Evolutionary conservation across 2,113 vertebrate genomes (phyloP).

Genomic region (Zootoca vivipara): DNA sequence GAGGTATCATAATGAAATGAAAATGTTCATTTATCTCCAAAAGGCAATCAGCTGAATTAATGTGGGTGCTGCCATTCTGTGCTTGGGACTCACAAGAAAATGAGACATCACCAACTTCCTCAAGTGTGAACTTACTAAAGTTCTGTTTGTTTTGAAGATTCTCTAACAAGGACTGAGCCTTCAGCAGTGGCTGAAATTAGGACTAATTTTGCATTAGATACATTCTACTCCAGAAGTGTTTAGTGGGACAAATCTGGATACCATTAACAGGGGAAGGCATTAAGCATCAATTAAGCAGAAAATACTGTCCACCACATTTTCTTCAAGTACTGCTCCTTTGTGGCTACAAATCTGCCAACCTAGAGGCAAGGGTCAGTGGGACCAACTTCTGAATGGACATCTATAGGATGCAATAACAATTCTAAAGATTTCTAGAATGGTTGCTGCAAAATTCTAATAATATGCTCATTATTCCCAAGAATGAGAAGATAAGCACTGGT

Average conservation of each 20-base stretch:
- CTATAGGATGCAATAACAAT: neutral
- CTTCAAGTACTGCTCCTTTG: neutral
- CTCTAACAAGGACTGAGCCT: neutral
- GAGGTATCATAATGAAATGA: neutral
- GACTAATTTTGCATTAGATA: neutral
- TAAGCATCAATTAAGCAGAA: neutral
- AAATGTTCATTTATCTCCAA: neutral
- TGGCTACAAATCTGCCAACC: neutral
- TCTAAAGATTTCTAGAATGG: neutral
- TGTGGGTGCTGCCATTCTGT: neutral
- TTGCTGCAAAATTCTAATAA: neutral
- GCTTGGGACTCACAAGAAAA: neutral
- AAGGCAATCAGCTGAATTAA: neutral
- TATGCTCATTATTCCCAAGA: neutral
- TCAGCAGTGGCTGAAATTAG: neutral
- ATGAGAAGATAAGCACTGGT: neutral
- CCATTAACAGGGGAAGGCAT: neutral
- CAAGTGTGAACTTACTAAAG: neutral
- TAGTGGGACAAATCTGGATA: neutral
- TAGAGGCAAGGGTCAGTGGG: neutral
- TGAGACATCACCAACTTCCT: neutral
- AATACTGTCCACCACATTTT: neutral
- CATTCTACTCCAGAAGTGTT: neutral
- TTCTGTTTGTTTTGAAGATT: neutral
- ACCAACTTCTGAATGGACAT: neutral